These are phyloP conservation scores for Andrena flavipes DNA, from an alignment of 2,888 invertebrate genomes.

Conservation along the genomic window DNA sequence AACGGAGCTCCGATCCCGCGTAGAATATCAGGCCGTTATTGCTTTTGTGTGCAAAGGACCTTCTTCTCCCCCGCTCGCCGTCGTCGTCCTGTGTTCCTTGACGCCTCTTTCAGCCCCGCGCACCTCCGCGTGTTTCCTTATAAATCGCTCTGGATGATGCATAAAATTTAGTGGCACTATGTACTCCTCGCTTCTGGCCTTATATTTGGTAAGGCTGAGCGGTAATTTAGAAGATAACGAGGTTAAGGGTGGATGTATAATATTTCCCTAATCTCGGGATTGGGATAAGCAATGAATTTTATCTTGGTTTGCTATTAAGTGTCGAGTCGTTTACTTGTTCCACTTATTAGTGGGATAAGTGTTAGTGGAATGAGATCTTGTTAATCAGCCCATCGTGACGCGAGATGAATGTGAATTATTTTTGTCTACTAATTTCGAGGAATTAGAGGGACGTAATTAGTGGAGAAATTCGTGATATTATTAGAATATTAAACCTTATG, in stretches of 20 bases:
- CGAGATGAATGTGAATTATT: neutral
- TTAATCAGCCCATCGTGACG: neutral
- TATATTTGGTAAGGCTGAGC: too few relatives aligned
- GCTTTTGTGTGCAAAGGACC: constrained; percentile 76
- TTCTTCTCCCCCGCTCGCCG: constrained; percentile 27
- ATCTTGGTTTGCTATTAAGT: neutral
- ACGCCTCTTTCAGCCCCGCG: constrained; percentile 57
- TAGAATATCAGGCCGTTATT: constrained; percentile 76
- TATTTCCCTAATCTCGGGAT: too few relatives aligned
- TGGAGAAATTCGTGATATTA: too few relatives aligned
- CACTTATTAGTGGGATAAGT: neutral
- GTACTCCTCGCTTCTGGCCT: neutral
- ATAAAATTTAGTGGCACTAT: constrained; percentile 28
- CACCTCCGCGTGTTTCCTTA: constrained; percentile 52
- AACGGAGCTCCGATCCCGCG: constrained; percentile 65
- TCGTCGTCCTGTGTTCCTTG: constrained; percentile 36
- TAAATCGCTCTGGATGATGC: constrained; percentile 51
- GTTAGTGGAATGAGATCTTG: neutral
- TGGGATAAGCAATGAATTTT: too few relatives aligned
- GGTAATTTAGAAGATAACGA: too few relatives aligned
- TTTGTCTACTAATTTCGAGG: neutral
- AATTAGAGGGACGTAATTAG: too few relatives aligned
- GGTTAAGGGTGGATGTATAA: too few relatives aligned
- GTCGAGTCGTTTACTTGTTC: neutral
- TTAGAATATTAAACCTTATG: too few relatives aligned